Evolutionary conservation across 2,888 invertebrate genomes (phyloP).

Genomic region (Diadromus collaris): DNA sequence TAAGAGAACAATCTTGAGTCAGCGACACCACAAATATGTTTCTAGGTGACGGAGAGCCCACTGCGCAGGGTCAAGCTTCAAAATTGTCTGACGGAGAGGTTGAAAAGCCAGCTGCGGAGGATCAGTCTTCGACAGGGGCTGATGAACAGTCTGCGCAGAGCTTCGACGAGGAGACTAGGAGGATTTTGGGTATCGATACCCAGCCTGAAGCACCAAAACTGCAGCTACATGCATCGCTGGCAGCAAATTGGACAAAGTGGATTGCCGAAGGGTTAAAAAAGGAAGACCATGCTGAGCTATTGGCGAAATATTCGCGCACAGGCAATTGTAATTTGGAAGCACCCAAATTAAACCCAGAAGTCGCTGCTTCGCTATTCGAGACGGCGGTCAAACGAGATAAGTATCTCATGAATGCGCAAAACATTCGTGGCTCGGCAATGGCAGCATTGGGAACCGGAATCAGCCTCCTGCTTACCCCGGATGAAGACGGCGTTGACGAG

Average conservation of each 20-base stretch:
- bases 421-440: conserved; percentile 52
- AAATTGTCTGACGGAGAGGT: not conserved
- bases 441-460: conserved; percentile 48
- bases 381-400: conserved; percentile 50
- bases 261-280: conserved; percentile 52
- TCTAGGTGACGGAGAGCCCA: not conserved
- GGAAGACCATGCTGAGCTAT: conserved; percentile 47
- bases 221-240: conserved; percentile 47
- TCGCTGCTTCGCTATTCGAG: conserved; percentile 43
- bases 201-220: conserved; percentile 33
- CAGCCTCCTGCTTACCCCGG: conserved; percentile 33
- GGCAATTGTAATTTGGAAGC: conserved; percentile 49
- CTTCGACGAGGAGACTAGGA: conserved; percentile 53
- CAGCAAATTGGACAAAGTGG: conserved; percentile 54
- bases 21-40: conserved; percentile 14
- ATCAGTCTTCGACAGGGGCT: not conserved
- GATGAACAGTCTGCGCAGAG: conserved; percentile 30
- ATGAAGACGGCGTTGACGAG: conserved; percentile 45
- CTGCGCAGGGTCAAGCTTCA: not conserved
- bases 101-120: conserved; percentile 8
- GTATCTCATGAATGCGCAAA: conserved; percentile 44
- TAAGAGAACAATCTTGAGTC: conserved; percentile 42
- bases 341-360: conserved; percentile 51
- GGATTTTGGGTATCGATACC: conserved; percentile 53
- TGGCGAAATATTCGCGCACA: conserved; percentile 42